Evolutionary conservation across 2,113 vertebrate genomes (phyloP).

Genomic region (Murina feae): DNA sequence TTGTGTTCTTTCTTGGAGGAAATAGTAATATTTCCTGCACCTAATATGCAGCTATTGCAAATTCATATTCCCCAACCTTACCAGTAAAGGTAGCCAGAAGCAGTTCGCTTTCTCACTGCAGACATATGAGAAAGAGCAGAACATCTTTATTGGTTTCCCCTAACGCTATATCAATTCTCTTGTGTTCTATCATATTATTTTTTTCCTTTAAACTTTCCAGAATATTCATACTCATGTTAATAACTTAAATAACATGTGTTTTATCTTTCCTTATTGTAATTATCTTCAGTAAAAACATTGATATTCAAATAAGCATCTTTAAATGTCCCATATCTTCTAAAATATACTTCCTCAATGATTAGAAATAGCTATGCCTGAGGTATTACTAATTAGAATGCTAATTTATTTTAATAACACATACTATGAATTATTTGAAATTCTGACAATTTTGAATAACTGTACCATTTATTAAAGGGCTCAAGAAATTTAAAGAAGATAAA

Average conservation of each 20-base stretch:
- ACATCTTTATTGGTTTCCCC: neutral
- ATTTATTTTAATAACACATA: neutral
- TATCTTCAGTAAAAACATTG: neutral
- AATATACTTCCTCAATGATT: neutral
- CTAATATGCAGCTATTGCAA: neutral
- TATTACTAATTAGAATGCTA: neutral
- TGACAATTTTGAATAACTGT: neutral
- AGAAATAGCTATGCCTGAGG: neutral
- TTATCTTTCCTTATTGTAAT: neutral
- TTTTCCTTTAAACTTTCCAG: neutral
- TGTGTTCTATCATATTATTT: neutral
- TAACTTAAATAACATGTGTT: neutral
- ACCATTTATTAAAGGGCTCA: neutral
- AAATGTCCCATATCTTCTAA: neutral
- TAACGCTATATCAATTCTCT: neutral
- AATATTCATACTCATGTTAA: neutral
- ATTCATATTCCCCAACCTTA: neutral
- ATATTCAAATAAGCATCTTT: neutral
- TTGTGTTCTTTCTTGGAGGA: neutral
- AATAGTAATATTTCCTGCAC: neutral
- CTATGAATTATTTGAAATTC: neutral
- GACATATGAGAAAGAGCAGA: neutral
- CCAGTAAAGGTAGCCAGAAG: constrained; percentile 15
- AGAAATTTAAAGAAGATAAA: neutral
- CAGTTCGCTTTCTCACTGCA: neutral